Percentiles rank a stretch among this genome's conserved stretches.
Evolutionary conservation across 2,113 vertebrate genomes (phyloP).

Genomic region (Chlorodrepanis virens): DNA sequence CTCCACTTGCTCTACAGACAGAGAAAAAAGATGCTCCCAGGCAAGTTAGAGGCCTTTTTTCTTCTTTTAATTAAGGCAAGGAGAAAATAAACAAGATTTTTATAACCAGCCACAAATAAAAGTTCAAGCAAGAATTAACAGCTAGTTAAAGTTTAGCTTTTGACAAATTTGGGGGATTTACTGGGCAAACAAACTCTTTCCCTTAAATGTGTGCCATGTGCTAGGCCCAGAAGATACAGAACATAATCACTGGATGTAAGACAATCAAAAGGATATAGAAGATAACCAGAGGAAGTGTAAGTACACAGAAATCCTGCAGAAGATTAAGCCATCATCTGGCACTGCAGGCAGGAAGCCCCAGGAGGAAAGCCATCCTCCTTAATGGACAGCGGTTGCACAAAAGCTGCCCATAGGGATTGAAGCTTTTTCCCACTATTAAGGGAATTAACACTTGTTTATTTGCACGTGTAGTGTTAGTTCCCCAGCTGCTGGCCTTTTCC

Average conservation of each 20-base stretch:
- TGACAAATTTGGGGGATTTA: background rate
- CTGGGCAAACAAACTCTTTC: background rate
- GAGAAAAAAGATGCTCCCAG: background rate
- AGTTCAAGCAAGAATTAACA: background rate
- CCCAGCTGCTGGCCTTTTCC: background rate
- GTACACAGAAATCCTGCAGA: background rate
- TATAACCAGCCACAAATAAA: background rate
- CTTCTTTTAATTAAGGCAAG: background rate
- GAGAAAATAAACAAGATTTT: background rate
- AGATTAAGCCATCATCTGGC: background rate
- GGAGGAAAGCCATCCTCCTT: background rate
- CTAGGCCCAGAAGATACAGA: background rate
- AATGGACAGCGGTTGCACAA: background rate
- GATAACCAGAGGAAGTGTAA: background rate
- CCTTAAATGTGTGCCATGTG: background rate
- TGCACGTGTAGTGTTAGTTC: background rate
- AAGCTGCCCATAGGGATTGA: background rate
- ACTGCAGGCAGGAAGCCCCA: background rate
- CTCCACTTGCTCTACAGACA: background rate
- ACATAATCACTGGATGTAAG: rapidly evolving
- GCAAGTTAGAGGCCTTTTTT: background rate
- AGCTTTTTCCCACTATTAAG: background rate
- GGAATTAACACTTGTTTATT: background rate
- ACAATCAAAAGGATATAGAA: background rate
- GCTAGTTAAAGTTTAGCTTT: background rate